phyloP scores from a whole-genome alignment of 2,113 vertebrate genomes.

The Brachyhypopomus gauderio region DNA sequence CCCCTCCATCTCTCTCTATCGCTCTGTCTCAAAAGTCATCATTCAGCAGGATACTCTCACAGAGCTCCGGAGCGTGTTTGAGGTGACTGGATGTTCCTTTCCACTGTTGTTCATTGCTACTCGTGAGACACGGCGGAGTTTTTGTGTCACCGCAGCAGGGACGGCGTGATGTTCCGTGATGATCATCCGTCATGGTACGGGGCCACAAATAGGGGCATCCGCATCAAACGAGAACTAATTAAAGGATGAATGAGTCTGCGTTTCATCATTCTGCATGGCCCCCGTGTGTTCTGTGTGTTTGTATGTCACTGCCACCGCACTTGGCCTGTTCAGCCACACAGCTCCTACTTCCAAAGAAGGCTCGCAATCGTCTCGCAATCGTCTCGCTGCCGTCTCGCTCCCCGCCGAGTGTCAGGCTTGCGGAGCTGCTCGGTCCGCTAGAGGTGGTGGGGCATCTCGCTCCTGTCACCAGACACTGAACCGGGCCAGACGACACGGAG shows the following conservation, averaged over 20 bases:
- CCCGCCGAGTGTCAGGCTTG: constrained; percentile 54
- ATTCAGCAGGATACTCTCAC: constrained; percentile 1
- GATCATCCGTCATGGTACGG: not conserved
- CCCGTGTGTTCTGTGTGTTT: not conserved
- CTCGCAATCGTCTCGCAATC: constrained; percentile 49
- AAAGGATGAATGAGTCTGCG: no score
- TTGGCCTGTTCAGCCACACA: not conserved
- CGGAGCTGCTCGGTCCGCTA: constrained; percentile 29
- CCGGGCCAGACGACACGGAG: constrained; percentile 33
- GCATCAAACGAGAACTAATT: no score
- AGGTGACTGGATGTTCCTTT: constrained; percentile 30
- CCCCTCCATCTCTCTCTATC: not conserved
- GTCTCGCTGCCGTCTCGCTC: constrained; percentile 25
- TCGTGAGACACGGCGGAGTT: not conserved
- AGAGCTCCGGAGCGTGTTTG: constrained; percentile 9
- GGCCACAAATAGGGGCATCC: no score
- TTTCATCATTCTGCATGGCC: no score
- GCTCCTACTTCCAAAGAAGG: not conserved
- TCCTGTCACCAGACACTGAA: constrained; percentile 36
- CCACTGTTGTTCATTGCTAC: not conserved
- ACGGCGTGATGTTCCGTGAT: not conserved
- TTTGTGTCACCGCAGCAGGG: not conserved
- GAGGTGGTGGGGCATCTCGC: not conserved
- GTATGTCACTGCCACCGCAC: not conserved
- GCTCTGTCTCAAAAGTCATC: not conserved